Conservation (phyloP, 53 echinoderm and acorn worm genomes). For the Mesocentrotus franciscanus region DNA sequence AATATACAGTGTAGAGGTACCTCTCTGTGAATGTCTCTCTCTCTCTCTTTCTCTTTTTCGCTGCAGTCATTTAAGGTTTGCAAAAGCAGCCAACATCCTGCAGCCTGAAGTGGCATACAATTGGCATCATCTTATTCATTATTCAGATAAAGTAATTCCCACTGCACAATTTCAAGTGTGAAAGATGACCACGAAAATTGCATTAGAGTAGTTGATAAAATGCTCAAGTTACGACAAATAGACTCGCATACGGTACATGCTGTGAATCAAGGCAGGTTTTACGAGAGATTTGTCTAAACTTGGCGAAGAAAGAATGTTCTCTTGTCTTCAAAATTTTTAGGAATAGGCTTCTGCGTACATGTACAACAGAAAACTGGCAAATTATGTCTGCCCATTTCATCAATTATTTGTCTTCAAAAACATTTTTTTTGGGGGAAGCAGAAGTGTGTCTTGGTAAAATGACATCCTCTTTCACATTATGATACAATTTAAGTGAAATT, state of each 20-base stretch:
- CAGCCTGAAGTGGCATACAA: neutral
- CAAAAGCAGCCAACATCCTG: neutral
- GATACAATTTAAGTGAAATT: too few relatives aligned
- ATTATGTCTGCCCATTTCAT: too few relatives aligned
- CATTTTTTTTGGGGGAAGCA: too few relatives aligned
- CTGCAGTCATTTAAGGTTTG: neutral
- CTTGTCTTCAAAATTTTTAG: neutral
- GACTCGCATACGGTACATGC: neutral
- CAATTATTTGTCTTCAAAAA: too few relatives aligned
- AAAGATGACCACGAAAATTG: neutral
- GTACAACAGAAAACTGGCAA: too few relatives aligned
- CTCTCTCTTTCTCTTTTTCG: neutral
- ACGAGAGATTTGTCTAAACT: neutral
- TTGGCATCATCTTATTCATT: neutral
- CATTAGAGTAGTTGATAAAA: neutral
- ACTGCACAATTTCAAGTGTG: neutral
- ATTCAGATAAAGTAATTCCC: neutral
- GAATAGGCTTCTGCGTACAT: neutral
- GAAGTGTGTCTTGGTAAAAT: too few relatives aligned
- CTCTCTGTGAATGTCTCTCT: neutral
- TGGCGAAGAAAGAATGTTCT: neutral
- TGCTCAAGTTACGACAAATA: neutral
- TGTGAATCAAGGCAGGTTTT: neutral
- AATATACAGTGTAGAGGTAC: too few relatives aligned
- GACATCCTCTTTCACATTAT: too few relatives aligned